Evolutionary conservation across 2,113 vertebrate species (phyloP).

Genomic region (Arizona elegans): DNA sequence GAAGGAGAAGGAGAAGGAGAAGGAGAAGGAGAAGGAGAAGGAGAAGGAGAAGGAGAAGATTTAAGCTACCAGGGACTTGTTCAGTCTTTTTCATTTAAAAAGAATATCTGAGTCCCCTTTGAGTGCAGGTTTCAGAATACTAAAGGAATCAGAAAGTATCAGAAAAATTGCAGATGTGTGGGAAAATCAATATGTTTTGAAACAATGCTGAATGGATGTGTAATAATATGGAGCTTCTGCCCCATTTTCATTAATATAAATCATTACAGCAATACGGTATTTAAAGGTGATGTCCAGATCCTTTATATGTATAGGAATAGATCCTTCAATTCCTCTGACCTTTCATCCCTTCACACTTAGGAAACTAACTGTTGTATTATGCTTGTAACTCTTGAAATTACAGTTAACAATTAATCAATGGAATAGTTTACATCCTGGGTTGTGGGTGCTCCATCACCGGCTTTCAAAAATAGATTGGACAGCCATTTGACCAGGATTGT

Average conservation of each 20-base stretch:
- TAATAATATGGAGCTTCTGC: background rate
- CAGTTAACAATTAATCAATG: background rate
- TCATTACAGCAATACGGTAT: background rate
- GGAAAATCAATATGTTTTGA: background rate
- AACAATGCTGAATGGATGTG: background rate
- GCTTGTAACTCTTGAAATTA: background rate
- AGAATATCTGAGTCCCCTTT: background rate
- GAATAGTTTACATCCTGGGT: background rate
- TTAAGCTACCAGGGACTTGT: constrained; percentile 1
- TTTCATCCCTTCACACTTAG: background rate
- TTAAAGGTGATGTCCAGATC: background rate
- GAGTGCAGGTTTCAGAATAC: background rate
- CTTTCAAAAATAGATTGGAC: background rate
- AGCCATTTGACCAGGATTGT: background rate
- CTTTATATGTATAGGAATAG: background rate
- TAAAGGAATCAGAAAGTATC: background rate
- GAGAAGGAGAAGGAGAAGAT: background rate
- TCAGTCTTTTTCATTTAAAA: background rate
- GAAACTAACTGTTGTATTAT: background rate
- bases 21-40: too few species aligned
- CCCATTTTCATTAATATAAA: background rate
- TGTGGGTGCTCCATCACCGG: background rate
- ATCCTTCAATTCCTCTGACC: background rate
- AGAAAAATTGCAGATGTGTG: background rate
- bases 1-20: too few species aligned